Conservation (phyloP, 2,113 vertebrate species). For the Antennarius striatus region DNA sequence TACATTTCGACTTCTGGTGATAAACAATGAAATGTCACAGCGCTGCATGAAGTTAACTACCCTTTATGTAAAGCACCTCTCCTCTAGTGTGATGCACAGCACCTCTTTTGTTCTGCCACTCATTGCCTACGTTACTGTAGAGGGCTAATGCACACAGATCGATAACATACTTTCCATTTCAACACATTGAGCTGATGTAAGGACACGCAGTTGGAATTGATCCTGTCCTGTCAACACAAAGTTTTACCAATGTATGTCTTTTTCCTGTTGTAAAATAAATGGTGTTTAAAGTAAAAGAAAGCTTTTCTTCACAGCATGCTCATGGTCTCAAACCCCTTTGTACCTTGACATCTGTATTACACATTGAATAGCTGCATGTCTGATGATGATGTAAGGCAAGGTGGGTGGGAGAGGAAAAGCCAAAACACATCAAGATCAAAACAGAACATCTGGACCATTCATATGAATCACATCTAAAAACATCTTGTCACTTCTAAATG, state of each 20-base stretch:
- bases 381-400: slow-evolving; percentile 25
- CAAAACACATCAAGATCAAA: slow-evolving; percentile 47
- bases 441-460: slow-evolving; percentile 48
- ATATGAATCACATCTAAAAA: slow-evolving; percentile 33
- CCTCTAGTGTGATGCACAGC: slow-evolving; percentile 54
- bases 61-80: slow-evolving; percentile 57
- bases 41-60: slow-evolving; percentile 52
- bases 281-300: slow-evolving; percentile 34
- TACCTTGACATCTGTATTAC: slow-evolving; percentile 39
- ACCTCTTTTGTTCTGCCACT: slow-evolving; percentile 73
- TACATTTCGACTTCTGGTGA: slow-evolving; percentile 53
- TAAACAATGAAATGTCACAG: slow-evolving; percentile 72
- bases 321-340: slow-evolving; percentile 19
- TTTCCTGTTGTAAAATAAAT: slow-evolving; percentile 38
- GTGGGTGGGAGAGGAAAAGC: slow-evolving; percentile 30
- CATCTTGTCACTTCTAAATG: slow-evolving; percentile 12
- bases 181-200: slow-evolving; percentile 68
- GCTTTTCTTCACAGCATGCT: slow-evolving; percentile 19
- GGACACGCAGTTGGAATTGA: slow-evolving; percentile 67
- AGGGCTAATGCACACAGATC: slow-evolving; percentile 76
- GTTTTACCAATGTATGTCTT: slow-evolving; percentile 50
- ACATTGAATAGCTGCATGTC: slow-evolving; percentile 17
- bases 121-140: slow-evolving; percentile 72
- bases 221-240: slow-evolving; percentile 70
- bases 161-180: slow-evolving; percentile 78